phyloP scores from a whole-genome alignment of 2,113 vertebrate genomes.

The Cercocebus atys region DNA sequence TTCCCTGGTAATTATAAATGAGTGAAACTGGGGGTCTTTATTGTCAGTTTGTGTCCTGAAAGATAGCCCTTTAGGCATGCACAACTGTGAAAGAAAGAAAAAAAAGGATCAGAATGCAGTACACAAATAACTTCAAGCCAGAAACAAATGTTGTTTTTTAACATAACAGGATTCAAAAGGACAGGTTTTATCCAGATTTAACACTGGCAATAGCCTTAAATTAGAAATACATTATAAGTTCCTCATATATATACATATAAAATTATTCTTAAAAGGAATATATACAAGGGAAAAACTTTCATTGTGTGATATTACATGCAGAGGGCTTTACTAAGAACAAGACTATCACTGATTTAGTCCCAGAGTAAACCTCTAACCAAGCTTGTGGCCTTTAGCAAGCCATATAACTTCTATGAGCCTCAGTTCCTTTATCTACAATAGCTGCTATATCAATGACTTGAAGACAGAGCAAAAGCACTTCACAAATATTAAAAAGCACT shows the following conservation, averaged over 20 bases:
- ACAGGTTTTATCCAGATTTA: neutral
- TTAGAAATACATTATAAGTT: neutral
- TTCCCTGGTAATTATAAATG: slow-evolving; percentile 93
- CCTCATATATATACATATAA: neutral
- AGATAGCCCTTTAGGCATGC: slow-evolving; percentile 97
- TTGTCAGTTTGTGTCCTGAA: slow-evolving; percentile 93
- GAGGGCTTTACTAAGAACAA: neutral
- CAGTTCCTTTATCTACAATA: neutral
- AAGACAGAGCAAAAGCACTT: neutral
- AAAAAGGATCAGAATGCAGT: slow-evolving; percentile 18
- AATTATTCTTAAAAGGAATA: neutral
- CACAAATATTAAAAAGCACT: neutral
- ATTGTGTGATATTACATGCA: neutral
- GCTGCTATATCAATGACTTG: neutral
- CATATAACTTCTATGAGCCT: neutral
- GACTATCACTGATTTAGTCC: neutral
- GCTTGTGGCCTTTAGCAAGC: neutral
- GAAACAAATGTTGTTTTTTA: neutral
- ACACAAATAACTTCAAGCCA: neutral
- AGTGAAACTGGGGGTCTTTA: slow-evolving; percentile 93
- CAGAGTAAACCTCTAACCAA: neutral
- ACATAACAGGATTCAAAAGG: neutral
- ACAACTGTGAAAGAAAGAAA: slow-evolving; percentile 86
- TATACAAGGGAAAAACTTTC: neutral
- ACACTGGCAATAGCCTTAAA: neutral